Evolutionary conservation across 2,113 vertebrate species (phyloP).

Genomic region (Okapia johnstoni): DNA sequence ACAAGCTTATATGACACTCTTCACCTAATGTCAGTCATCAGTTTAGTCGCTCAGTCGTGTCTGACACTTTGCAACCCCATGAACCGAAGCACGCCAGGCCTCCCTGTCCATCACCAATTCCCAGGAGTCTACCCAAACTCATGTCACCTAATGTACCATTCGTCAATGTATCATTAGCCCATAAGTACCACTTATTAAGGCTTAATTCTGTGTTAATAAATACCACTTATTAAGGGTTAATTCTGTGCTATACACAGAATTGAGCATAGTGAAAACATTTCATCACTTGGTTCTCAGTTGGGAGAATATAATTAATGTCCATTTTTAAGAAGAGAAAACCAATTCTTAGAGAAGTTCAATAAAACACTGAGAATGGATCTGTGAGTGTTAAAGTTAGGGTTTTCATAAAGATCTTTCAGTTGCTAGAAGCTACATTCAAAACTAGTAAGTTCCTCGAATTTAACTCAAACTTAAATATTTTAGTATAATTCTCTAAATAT

Average conservation of each 20-base stretch:
- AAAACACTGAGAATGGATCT: background rate
- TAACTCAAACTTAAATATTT: background rate
- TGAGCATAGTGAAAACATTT: background rate
- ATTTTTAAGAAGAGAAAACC: background rate
- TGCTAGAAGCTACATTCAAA: background rate
- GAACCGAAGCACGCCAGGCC: no score
- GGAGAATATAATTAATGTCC: background rate
- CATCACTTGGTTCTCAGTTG: background rate
- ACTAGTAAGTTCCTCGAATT: background rate
- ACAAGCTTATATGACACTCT: background rate
- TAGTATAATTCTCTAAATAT: background rate
- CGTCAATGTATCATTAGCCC: background rate
- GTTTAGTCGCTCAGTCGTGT: no score
- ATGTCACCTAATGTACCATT: background rate
- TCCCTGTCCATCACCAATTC: no score
- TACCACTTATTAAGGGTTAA: background rate
- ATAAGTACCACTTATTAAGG: background rate
- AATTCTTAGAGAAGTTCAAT: background rate
- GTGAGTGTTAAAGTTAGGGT: background rate
- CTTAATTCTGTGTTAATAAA: background rate
- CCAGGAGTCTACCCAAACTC: no score
- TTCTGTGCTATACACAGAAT: background rate
- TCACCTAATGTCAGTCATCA: background rate
- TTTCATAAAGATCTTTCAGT: background rate
- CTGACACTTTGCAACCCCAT: no score